Percentiles rank a stretch among this genome's conserved stretches.
phyloP scores from a whole-genome alignment of 1,140 invertebrate species.

The Chlorops oryzae region DNA sequence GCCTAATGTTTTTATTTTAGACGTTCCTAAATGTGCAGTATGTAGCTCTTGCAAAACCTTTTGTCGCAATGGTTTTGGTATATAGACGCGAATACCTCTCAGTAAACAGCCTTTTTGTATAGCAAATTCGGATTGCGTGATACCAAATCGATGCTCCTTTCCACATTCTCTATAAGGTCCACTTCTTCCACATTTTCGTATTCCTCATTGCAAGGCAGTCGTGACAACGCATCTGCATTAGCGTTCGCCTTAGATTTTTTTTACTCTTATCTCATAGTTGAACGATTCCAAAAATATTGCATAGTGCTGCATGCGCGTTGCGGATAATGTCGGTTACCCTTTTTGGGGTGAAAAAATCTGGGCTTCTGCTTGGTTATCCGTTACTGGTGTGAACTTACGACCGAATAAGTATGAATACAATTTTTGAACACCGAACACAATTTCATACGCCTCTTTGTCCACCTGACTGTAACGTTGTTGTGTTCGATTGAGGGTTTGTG shows the following conservation, averaged over 20 bases:
- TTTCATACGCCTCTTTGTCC: slow-evolving; percentile 50
- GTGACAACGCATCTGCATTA: background rate
- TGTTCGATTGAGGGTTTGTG: slow-evolving; percentile 33
- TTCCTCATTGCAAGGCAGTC: background rate
- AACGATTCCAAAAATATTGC: slow-evolving; percentile 23
- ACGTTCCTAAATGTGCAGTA: slow-evolving; percentile 39
- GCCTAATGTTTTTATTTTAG: slow-evolving; percentile 46
- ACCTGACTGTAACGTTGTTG: slow-evolving; percentile 50
- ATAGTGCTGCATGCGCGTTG: slow-evolving; percentile 33
- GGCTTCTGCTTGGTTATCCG: slow-evolving; percentile 50
- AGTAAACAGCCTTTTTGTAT: slow-evolving; percentile 2
- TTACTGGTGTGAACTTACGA: slow-evolving; percentile 47
- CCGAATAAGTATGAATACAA: slow-evolving; percentile 49
- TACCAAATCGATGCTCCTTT: background rate
- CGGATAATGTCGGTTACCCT: slow-evolving; percentile 17
- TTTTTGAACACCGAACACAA: slow-evolving; percentile 45
- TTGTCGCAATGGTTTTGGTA: slow-evolving; percentile 31
- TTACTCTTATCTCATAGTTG: slow-evolving; percentile 18
- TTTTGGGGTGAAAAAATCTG: slow-evolving; percentile 33
- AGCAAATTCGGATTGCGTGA: background rate
- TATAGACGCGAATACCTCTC: slow-evolving; percentile 31
- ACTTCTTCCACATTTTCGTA: background rate
- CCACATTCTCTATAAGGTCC: background rate
- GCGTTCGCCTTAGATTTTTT: background rate
- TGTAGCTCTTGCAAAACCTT: slow-evolving; percentile 44